Evolutionary conservation across 1,140 invertebrate genomes (phyloP), one percentile per base, ranked within the genome.

Genomic region (Cotesia glomerata): DNA sequence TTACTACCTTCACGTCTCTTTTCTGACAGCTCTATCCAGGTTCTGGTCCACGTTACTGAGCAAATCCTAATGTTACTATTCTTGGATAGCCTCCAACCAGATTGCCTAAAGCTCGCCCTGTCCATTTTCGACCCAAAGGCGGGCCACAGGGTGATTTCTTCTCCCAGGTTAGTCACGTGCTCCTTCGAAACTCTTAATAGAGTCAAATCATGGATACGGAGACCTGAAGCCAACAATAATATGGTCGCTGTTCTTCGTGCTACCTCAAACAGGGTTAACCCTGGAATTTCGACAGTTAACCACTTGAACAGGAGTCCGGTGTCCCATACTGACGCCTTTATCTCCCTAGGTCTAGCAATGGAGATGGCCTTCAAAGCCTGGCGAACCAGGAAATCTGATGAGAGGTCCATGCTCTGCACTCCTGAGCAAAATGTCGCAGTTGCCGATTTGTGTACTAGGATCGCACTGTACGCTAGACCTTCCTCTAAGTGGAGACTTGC

Each of bases 41-140:
- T 3, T 61, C 56, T 39, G 16, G 66, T 67, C 63, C 39, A 35
- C 2, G 61, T 64, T 11, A 71, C 51, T 36, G 59, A 61, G 16
- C 69, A 71, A 5, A 64, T 3, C 5, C 69, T 16, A 16, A 35
- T 39, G 35, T 72, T 67, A 1, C n/a, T 4, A 35, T 72, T n/a
- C 32, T 35, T 67, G 3, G 64, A 61, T 4, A 72, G 52, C 35
- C 52, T 72, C 71, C 64, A 71, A 3, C 69, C 69, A n/a, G 69
- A 71, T 34, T 71, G 69, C 16, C 61, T 62, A 26, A 32, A 35
- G 52, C 52, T 59, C 66, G 32, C 65, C 45, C 35, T 39, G 32
- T 80, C 76, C 1, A 78, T 80, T 56, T 79, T 78, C 3, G 75
- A 80, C 9, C 75, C 76, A 13, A 78, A 80, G 8, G 18, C 62